These are phyloP conservation scores for Linurgus olivaceus DNA, from an alignment of 2,797 vertebrate genomes.

Conservation along the genomic window DNA sequence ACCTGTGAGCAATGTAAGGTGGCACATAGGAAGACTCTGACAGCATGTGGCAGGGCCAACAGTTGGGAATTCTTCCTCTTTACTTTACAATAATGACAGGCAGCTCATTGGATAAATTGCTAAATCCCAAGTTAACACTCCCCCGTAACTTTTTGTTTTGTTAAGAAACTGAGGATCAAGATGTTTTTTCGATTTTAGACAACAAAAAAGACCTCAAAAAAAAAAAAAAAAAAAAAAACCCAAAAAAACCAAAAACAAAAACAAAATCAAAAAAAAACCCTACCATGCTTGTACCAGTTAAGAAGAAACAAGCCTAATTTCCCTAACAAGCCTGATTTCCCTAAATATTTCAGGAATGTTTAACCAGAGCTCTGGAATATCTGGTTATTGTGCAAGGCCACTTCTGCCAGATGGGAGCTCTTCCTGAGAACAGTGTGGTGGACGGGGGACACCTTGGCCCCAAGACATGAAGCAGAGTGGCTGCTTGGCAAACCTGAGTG, in stretches of 20 bases:
- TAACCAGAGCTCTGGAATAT: background rate
- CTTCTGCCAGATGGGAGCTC: background rate
- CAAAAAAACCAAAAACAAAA: too few relatives aligned
- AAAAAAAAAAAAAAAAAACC: background rate
- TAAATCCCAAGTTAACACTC: background rate
- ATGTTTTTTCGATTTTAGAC: background rate
- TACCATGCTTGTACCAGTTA: background rate
- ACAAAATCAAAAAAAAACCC: too few relatives aligned
- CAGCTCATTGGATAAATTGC: background rate
- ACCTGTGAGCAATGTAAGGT: background rate
- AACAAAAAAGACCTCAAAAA: background rate
- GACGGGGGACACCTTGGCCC: background rate
- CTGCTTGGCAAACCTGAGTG: background rate
- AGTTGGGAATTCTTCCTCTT: background rate
- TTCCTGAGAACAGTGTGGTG: background rate
- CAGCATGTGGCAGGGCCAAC: background rate
- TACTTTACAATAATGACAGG: background rate
- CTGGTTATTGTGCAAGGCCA: background rate
- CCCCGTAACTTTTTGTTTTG: background rate
- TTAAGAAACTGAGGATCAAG: background rate
- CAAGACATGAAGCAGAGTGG: background rate
- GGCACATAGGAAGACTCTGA: background rate
- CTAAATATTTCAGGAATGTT: background rate
- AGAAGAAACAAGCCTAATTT: background rate
- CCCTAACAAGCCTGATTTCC: background rate